These are phyloP conservation scores for Papilio dardanus DNA, from an alignment of 1,140 invertebrate genomes.

Conservation along the genomic window DNA sequence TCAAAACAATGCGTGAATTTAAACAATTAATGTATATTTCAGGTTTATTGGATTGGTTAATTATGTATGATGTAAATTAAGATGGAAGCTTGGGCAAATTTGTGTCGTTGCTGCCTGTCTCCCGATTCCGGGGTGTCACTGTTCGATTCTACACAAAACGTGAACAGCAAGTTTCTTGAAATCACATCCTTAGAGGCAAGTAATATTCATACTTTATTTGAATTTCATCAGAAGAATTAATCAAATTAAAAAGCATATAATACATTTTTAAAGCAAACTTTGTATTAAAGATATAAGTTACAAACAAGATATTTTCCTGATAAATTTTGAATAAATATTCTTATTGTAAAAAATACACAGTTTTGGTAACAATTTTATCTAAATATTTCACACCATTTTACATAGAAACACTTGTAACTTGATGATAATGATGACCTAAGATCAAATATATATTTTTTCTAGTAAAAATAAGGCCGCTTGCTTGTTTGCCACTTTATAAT, in stretches of 20 bases:
- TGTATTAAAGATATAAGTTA: background rate
- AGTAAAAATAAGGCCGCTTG: too few species aligned
- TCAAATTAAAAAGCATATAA: background rate
- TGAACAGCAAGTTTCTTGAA: constrained; percentile 71
- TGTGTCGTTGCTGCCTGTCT: constrained; percentile 76
- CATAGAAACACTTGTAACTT: too few species aligned
- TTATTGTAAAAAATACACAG: background rate
- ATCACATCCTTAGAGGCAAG: constrained; percentile 73
- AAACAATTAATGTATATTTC: constrained; percentile 61
- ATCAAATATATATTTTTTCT: too few species aligned
- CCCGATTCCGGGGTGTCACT: constrained; percentile 70
- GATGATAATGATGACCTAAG: too few species aligned
- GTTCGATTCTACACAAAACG: constrained; percentile 61
- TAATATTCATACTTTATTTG: constrained; percentile 8
- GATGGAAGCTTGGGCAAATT: constrained; percentile 77
- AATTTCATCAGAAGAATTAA: too few species aligned
- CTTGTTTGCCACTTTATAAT: too few species aligned
- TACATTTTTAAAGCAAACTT: background rate
- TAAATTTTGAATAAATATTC: background rate
- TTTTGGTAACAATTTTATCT: background rate
- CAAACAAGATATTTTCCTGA: background rate
- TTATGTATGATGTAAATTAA: constrained; percentile 62
- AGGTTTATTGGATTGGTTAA: constrained; percentile 63
- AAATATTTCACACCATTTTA: background rate
- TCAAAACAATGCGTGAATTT: constrained; percentile 70